These are phyloP conservation scores for Cotesia glomerata DNA, from an alignment of 1,140 invertebrate genomes.

Conservation along the genomic window DNA sequence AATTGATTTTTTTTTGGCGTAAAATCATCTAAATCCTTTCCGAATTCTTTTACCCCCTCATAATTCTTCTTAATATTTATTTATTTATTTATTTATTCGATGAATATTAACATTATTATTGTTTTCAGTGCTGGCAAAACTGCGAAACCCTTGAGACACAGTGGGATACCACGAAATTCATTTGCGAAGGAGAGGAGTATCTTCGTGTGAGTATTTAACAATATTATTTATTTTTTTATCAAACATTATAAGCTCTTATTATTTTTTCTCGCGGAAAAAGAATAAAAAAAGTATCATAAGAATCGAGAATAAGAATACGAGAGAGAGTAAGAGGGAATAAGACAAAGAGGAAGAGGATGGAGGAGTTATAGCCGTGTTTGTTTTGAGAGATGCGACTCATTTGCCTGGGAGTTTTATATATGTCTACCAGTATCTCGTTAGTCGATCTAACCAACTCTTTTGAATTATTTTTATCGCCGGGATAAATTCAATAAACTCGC, in stretches of 20 bases:
- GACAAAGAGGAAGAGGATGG: not conserved
- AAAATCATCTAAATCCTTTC: no score
- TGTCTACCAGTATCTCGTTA: constrained; percentile 28
- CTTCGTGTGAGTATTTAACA: constrained; percentile 70
- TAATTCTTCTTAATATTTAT: constrained; percentile 6
- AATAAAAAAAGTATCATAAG: not conserved
- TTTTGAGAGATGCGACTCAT: constrained; percentile 36
- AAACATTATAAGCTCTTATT: constrained; percentile 7
- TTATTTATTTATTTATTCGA: constrained; percentile 27
- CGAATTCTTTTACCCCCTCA: constrained; percentile 5
- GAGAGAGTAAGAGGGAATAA: not conserved
- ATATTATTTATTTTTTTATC: constrained; percentile 33
- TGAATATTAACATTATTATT: constrained; percentile 32
- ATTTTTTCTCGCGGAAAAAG: constrained; percentile 5
- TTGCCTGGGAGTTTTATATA: constrained; percentile 31
- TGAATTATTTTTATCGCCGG: constrained; percentile 22
- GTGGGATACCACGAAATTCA: constrained; percentile 73
- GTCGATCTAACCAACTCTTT: constrained; percentile 18
- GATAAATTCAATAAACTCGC: constrained; percentile 29
- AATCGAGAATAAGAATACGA: not conserved
- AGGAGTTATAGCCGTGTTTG: constrained; percentile 29
- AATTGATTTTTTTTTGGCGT: no score
- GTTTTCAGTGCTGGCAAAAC: constrained; percentile 81
- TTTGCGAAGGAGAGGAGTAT: constrained; percentile 70
- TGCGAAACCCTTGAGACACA: constrained; percentile 78